Conservation (phyloP, 37 sponge, comb jelly and placozoan species). For the Ephydatia muelleri region DNA sequence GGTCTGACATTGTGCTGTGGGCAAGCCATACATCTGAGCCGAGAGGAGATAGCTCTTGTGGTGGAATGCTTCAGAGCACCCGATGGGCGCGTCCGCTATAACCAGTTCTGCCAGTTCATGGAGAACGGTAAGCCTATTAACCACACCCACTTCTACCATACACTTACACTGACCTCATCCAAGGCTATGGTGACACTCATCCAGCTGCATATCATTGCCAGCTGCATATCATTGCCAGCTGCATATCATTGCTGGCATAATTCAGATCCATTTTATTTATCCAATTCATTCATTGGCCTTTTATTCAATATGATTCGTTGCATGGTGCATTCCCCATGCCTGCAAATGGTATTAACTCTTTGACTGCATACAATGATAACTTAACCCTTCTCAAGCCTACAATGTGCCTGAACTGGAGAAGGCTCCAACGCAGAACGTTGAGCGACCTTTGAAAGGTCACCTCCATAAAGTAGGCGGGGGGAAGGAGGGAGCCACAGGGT, state of each 20-base stretch:
- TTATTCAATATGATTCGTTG: too few species aligned
- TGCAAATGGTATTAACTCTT: too few species aligned
- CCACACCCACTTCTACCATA: background rate
- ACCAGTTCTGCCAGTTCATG: slow-evolving; percentile 87
- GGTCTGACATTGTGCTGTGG: slow-evolving; percentile 75
- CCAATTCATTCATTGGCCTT: too few species aligned
- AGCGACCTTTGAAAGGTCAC: slow-evolving; percentile 78
- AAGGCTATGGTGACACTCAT: too few species aligned
- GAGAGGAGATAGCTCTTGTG: slow-evolving; percentile 73
- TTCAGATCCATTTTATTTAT: too few species aligned
- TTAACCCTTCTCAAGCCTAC: slow-evolving; percentile 49
- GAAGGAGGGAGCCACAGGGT: background rate
- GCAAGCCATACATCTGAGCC: slow-evolving; percentile 47
- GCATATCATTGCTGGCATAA: too few species aligned
- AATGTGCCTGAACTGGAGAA: slow-evolving; percentile 87
- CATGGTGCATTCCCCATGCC: background rate
- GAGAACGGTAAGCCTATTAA: slow-evolving; percentile 69
- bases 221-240: slow-evolving; percentile 13
- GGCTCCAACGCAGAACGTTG: slow-evolving; percentile 67
- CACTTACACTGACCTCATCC: too few species aligned
- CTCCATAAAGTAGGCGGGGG: slow-evolving; percentile 53
- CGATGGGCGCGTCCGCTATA: slow-evolving; percentile 82
- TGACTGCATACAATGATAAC: too few species aligned
- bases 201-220: too few species aligned
- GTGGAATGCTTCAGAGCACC: slow-evolving; percentile 52